A percentile compares a stretch with the other conserved stretches of the same genome.
Evolutionary conservation across 2,113 vertebrate species (phyloP).

Genomic region (Galbula dea): DNA sequence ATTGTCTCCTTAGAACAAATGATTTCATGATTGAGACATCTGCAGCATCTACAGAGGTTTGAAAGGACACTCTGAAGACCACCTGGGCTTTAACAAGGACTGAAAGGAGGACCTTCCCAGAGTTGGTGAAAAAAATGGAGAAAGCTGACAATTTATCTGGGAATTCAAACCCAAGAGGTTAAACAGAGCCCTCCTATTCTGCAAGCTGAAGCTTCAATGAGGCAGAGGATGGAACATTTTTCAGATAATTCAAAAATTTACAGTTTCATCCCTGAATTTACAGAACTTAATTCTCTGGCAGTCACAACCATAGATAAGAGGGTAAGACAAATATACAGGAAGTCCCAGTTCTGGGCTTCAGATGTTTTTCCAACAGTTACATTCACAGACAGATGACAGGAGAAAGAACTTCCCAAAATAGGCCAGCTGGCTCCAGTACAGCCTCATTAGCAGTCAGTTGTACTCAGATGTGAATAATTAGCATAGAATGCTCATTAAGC

Average conservation of each 20-base stretch:
- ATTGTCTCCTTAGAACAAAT: background rate
- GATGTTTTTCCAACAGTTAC: background rate
- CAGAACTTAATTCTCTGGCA: background rate
- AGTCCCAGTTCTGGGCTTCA: background rate
- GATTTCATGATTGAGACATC: background rate
- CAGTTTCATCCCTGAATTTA: background rate
- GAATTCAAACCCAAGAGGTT: background rate
- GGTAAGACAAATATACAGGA: background rate
- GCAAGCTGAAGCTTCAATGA: background rate
- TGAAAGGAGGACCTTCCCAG: background rate
- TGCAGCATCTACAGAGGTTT: background rate
- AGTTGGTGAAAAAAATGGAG: background rate
- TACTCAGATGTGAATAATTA: conserved; percentile 25
- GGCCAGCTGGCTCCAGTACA: conserved; percentile 32
- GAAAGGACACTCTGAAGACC: background rate
- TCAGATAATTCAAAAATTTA: background rate
- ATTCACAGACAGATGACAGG: background rate
- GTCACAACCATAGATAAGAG: background rate
- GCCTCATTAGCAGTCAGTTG: conserved; percentile 31
- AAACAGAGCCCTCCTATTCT: background rate
- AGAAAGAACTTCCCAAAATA: conserved; percentile 5
- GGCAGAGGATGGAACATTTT: background rate
- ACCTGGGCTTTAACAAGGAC: background rate
- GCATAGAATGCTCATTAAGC: background rate
- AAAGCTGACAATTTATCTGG: background rate